A percentile compares a stretch with the other conserved stretches of the same genome.
phyloP scores from a whole-genome alignment of 2,113 vertebrate species.

The Elaphurus davidianus region DNA sequence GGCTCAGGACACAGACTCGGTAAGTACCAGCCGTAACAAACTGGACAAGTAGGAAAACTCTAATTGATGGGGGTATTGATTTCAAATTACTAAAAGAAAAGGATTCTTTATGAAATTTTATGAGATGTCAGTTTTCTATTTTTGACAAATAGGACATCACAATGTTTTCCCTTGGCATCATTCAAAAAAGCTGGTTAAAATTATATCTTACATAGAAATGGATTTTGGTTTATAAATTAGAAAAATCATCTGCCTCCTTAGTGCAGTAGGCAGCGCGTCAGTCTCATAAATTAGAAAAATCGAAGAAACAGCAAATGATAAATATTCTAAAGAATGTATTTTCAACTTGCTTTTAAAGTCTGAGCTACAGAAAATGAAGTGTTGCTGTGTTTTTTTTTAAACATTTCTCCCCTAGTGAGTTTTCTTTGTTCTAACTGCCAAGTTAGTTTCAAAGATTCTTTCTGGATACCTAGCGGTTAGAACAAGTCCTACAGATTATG shows the following conservation, averaged over 20 bases:
- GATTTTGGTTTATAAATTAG: not conserved
- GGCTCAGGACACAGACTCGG: not conserved
- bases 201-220: not conserved
- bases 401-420: not conserved
- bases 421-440: constrained; percentile 61
- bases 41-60: not conserved
- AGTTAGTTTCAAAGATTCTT: constrained; percentile 50
- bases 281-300: not conserved
- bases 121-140: not conserved
- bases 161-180: not conserved
- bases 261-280: too few species aligned
- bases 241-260: not conserved
- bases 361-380: not conserved
- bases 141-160: not conserved
- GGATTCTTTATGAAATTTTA: not conserved
- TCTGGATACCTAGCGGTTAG: constrained; percentile 4
- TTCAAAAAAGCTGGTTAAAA: not conserved
- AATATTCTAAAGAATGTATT: not conserved
- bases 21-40: not conserved
- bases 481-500: constrained; percentile 2
- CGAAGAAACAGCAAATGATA: not conserved
- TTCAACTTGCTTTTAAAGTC: not conserved
- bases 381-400: not conserved
- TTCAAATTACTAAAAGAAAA: not conserved
- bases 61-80: not conserved